Percentiles rank a stretch among this genome's conserved stretches.
phyloP scores from a whole-genome alignment of 1,140 invertebrate species.

The Saccostrea glomerata region DNA sequence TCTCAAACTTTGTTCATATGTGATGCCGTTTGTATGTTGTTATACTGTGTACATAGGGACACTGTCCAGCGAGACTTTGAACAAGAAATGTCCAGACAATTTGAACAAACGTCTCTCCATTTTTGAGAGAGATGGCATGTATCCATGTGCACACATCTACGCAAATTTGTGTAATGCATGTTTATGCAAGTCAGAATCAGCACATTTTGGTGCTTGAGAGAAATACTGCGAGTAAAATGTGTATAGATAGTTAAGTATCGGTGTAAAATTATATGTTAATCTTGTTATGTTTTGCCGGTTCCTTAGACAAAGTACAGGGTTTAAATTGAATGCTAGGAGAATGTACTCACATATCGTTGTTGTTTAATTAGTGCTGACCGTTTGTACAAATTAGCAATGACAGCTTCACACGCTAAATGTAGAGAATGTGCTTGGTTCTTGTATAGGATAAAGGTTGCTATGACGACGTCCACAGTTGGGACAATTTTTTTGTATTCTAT shows the following conservation, averaged over 20 bases:
- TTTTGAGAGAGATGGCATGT: background rate
- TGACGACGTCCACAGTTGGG: conserved; percentile 60
- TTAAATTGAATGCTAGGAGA: conserved; percentile 4
- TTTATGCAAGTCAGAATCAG: conserved; percentile 12
- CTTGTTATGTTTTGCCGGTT: background rate
- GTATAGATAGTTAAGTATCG: background rate
- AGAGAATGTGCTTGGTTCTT: background rate
- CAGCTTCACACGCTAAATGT: background rate
- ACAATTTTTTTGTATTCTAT: conserved; percentile 45
- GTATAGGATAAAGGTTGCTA: conserved; percentile 47
- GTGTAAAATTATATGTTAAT: conserved; percentile 16
- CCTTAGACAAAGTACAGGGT: conserved; percentile 16
- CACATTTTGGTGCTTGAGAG: background rate
- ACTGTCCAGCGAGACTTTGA: background rate
- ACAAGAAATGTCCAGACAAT: conserved; percentile 19
- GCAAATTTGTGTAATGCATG: conserved; percentile 17
- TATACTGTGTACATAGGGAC: conserved; percentile 11
- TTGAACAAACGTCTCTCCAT: background rate
- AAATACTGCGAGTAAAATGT: background rate
- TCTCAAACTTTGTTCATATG: conserved; percentile 22
- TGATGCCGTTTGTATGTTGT: conserved; percentile 31
- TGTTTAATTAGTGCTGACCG: background rate
- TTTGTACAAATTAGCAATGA: conserved; percentile 7
- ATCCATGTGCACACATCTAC: conserved; percentile 5
- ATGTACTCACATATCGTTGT: conserved; percentile 32